Base-by-base conservation (phyloP, 1,140 invertebrate genomes). In the Sitobion miscanthi region DNA sequence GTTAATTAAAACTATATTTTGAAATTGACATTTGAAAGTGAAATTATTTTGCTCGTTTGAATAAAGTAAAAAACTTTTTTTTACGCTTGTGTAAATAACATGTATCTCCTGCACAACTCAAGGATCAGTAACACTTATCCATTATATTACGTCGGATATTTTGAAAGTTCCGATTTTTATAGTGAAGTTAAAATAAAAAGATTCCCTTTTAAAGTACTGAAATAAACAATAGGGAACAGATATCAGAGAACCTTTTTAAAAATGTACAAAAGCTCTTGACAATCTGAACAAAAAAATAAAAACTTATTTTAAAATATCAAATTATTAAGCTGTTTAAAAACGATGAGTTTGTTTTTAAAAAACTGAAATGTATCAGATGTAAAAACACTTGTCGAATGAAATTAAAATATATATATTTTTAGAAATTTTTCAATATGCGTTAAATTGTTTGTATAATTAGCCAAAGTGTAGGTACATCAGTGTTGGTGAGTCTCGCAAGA, bases 161-260 rank as follows among this genome's bases (percentile, higher is more conserved):
- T n/a, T 38, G 14, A 47, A n/a, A 87, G 14, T 87, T 87, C 30
- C 4, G 42, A 47, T 87, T 23, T 87, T 47, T 87, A 30, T 47
- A 47, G 14, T n/a, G 62, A n/a, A 77, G 62, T 77, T 77, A 77
- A 77, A 87, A 87, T 87, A 87, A 87, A 86, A 87, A 85, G 35
- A 87, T 87, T 47, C 30, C 25, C n/a, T 87, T 87, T 49, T 87
- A 30, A 47, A 87, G 85, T 87, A 14, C 25, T 38, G 25, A 52
- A 88, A 88, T 35, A 88, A 52, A 88, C 45, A n/a, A 88, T 52
- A 35, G 30, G 8, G 17, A 88, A 35, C 47, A 52, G 38, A 88
- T 52, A 52, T 52, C 47, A 21, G 47, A 52, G 86, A 88, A 52
- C 86, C 86, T 49, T 88, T 52, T 88, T 88, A n/a, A 52, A 88